Evolutionary conservation across 1,140 invertebrate genomes (phyloP).

Genomic region (Leptoteleia sp.): DNA sequence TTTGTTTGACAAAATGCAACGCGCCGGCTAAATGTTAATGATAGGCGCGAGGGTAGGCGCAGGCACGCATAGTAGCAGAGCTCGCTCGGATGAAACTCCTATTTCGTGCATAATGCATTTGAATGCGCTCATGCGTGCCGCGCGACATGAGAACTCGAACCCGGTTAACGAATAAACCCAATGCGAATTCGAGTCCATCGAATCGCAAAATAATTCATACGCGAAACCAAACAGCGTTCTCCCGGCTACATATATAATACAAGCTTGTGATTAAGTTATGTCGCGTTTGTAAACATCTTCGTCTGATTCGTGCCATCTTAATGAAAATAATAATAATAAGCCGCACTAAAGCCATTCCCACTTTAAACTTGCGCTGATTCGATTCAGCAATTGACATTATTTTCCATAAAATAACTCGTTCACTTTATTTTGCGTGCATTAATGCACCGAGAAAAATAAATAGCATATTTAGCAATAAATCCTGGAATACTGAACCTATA

Average conservation of each 20-base stretch:
- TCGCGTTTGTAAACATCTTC: slow-evolving; percentile 22
- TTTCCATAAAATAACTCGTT: no score
- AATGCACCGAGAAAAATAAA: no score
- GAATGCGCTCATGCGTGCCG: slow-evolving; percentile 18
- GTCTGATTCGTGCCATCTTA: no score
- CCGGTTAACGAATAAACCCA: slow-evolving; percentile 24
- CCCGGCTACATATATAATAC: slow-evolving; percentile 8
- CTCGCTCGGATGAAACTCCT: slow-evolving; percentile 3
- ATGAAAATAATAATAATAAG: no score
- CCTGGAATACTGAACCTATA: no score
- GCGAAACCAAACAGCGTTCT: slow-evolving; percentile 7
- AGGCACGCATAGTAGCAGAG: slow-evolving; percentile 13
- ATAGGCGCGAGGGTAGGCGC: slow-evolving; percentile 21
- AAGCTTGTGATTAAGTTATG: slow-evolving; percentile 23
- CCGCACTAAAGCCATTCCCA: no score
- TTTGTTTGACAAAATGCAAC: slow-evolving; percentile 19
- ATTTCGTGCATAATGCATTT: slow-evolving; percentile 30
- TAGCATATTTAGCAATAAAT: no score
- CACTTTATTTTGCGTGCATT: no score
- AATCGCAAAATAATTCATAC: slow-evolving; percentile 25
- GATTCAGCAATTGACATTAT: no score
- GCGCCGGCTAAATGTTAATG: slow-evolving; percentile 23
- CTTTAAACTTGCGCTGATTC: no score
- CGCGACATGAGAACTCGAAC: slow-evolving; percentile 29
- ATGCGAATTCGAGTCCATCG: slow-evolving; percentile 17